phyloP scores from a whole-genome alignment of 2,113 vertebrate species.

The Monopterus albus region DNA sequence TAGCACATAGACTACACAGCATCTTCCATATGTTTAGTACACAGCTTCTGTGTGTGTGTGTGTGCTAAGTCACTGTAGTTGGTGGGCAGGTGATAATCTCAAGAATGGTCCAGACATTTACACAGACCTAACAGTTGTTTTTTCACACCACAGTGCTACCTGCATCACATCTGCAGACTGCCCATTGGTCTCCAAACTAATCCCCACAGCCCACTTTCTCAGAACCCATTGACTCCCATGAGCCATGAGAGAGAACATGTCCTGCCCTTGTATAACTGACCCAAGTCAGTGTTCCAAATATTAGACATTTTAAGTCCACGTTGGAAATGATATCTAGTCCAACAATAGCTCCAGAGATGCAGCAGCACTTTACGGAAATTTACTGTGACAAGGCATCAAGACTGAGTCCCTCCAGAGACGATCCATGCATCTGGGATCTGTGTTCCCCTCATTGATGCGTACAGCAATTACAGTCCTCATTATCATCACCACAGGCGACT shows the following conservation, averaged over 20 bases:
- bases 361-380: constrained; percentile 67
- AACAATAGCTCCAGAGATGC: constrained; percentile 58
- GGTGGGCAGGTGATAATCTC: constrained; percentile 76
- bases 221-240: constrained; percentile 48
- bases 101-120: constrained; percentile 75
- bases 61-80: constrained; percentile 56
- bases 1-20: neutral
- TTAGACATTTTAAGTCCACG: constrained; percentile 43
- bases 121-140: constrained; percentile 82
- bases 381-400: constrained; percentile 71
- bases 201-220: constrained; percentile 39
- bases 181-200: constrained; percentile 61
- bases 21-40: constrained; percentile 24
- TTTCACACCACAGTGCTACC: constrained; percentile 80
- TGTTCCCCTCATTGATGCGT: constrained; percentile 58
- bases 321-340: constrained; percentile 50
- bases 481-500: constrained; percentile 64
- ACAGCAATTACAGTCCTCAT: constrained; percentile 69
- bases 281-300: constrained; percentile 35
- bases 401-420: constrained; percentile 57
- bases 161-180: constrained; percentile 81
- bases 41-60: constrained; percentile 40
- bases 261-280: constrained; percentile 18
- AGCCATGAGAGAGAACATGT: constrained; percentile 31
- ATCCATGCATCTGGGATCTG: constrained; percentile 64